Percentiles rank a stretch among this genome's conserved stretches.
These are phyloP conservation scores for Sebastiscus tertius DNA, from an alignment of 2,797 vertebrate species.

Conservation along the genomic window DNA sequence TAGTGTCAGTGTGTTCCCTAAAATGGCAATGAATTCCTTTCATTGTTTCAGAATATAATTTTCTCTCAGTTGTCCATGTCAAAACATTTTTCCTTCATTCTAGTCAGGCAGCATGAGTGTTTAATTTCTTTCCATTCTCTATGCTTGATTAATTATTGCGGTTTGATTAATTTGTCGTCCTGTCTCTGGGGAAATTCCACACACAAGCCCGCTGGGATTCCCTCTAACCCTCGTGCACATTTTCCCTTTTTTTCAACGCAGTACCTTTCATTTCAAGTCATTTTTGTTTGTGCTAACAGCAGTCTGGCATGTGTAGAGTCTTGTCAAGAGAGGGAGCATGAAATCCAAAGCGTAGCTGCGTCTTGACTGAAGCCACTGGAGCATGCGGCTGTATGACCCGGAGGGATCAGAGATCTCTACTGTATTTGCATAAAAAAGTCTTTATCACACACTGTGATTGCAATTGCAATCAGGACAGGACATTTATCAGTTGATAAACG, in stretches of 20 bases:
- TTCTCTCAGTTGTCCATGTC: background rate
- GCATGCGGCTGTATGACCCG: constrained; percentile 3
- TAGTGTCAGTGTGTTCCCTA: background rate
- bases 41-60: background rate
- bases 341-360: background rate
- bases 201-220: background rate
- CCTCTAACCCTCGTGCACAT: background rate
- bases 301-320: background rate
- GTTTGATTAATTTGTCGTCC: background rate
- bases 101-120: background rate
- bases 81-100: background rate
- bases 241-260: background rate
- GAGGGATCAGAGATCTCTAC: constrained; percentile 13
- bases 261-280: constrained; percentile 2
- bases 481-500: constrained; percentile 7
- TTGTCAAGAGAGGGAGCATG: background rate
- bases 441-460: constrained; percentile 27
- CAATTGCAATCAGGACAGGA: background rate
- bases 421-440: constrained; percentile 42
- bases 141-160: background rate
- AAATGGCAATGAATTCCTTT: background rate
- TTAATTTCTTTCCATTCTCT: background rate
- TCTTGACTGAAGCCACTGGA: constrained; percentile 24
- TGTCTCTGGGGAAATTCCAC: background rate
- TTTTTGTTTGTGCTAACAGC: background rate